These are phyloP conservation scores for Pelecanoides urinatrix DNA, from an alignment of 2,113 vertebrate species.

Conservation along the genomic window DNA sequence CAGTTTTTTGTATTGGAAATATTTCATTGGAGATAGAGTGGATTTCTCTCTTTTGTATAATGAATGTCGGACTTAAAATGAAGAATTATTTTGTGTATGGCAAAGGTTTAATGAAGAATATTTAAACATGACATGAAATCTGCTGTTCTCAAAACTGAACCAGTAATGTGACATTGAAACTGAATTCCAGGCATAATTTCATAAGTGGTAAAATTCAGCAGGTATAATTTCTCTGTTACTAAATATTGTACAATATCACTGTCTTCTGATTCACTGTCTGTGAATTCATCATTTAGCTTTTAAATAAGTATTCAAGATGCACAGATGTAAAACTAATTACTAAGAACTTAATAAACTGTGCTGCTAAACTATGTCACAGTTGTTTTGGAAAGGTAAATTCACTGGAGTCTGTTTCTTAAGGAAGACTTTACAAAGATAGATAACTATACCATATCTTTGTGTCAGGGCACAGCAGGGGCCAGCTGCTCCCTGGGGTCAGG, in stretches of 20 bases:
- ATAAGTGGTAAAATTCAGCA: neutral
- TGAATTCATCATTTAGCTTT: neutral
- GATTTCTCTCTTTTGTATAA: neutral
- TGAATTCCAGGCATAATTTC: neutral
- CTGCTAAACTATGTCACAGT: neutral
- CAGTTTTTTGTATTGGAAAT: neutral
- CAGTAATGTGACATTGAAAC: neutral
- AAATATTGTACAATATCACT: neutral
- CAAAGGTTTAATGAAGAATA: neutral
- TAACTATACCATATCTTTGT: neutral
- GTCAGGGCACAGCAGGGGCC: neutral
- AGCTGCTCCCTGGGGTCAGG: neutral
- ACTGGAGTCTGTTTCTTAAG: neutral
- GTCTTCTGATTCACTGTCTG: neutral
- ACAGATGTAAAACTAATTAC: neutral
- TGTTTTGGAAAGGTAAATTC: neutral
- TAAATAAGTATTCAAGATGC: neutral
- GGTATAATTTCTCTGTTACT: neutral
- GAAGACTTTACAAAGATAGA: neutral
- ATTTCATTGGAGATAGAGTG: neutral
- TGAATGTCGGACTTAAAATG: neutral
- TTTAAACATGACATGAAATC: neutral
- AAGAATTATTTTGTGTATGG: neutral
- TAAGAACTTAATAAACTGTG: neutral
- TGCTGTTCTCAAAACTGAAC: neutral